phyloP scores from a whole-genome alignment of 2,888 invertebrate species.

The Fissipunctia ypsillon region DNA sequence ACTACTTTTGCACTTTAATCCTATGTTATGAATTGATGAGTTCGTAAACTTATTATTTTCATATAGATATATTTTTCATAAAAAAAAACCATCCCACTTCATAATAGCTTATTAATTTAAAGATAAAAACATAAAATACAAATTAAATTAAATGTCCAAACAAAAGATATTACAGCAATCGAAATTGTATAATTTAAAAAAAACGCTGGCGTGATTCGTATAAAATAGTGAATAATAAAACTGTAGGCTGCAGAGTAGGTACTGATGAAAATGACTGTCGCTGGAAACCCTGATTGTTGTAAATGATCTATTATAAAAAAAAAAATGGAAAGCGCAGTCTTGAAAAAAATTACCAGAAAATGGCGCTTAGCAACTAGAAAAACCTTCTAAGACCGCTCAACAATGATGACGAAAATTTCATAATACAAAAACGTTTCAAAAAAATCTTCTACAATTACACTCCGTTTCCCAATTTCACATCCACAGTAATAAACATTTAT shows the following conservation, averaged over 20 bases:
- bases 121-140: neutral
- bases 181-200: neutral
- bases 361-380: neutral
- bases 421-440: conserved; percentile 23
- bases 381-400: neutral
- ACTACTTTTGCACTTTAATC: conserved; percentile 3
- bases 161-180: neutral
- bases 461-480: conserved; percentile 61
- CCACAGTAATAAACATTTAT: conserved; percentile 62
- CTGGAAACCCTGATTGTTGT: neutral
- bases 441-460: conserved; percentile 58
- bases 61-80: neutral
- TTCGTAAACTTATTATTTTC: conserved; percentile 1
- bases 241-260: neutral
- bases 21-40: neutral
- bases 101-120: neutral
- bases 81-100: neutral
- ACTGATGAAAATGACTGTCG: neutral
- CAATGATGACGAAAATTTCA: conserved; percentile 21
- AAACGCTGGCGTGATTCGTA: accelerated
- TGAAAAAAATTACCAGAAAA: too few species aligned
- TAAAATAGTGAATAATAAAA: neutral
- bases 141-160: neutral
- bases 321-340: too few species aligned
- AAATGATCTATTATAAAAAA: neutral